Base-by-base conservation (phyloP, 2,113 vertebrate species). In the Trogon melanurus region DNA sequence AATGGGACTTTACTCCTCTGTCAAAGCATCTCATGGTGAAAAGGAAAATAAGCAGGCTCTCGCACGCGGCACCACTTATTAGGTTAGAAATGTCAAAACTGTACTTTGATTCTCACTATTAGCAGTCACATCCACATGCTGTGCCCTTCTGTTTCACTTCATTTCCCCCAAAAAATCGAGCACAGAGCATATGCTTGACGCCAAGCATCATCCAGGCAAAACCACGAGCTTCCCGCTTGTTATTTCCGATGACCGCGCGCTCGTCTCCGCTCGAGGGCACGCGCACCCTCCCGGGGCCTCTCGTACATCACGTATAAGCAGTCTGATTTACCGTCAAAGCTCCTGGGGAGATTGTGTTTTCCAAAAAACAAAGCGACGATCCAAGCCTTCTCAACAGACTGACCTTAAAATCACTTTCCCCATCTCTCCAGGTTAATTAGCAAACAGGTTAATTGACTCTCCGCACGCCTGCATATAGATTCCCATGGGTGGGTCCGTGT, bases 51-150 rank as follows among this genome's bases (percentile, higher is more conserved):
- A 95, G 95, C 94, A 96, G 92, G 91, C 92, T 93, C 96, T 89
- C 66, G 4, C 83, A 50, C 0, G 7, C 95, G 91, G 90, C 93
- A 81, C 93, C 92, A 84, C 86, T 96, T 96, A 96, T 95, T 96
- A 96, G 96, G 96, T 96, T 97, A 96, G 95, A 92, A 87, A 85
- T 96, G 96, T 96, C 96, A 96, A 96, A 97, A 97, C 96, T 96
- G 73, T 94, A 86, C 92, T 92, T 93, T 94, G 93, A 96, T 91
- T 93, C 93, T 95, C 83, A 89, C 85, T 89, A 94, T 93, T 96
- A 96, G 84, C 86, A 96, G 93, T 89, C 91, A 93, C 83, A 96
- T 88, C 93, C 92, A 95, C 91, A 87, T 66, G 92, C 93, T 95
- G 91, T 69, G 92, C 96, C 96, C 96, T 94, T 96, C 95, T 95